phyloP scores from a whole-genome alignment of 2,888 invertebrate genomes.

The Eudemis profundana region DNA sequence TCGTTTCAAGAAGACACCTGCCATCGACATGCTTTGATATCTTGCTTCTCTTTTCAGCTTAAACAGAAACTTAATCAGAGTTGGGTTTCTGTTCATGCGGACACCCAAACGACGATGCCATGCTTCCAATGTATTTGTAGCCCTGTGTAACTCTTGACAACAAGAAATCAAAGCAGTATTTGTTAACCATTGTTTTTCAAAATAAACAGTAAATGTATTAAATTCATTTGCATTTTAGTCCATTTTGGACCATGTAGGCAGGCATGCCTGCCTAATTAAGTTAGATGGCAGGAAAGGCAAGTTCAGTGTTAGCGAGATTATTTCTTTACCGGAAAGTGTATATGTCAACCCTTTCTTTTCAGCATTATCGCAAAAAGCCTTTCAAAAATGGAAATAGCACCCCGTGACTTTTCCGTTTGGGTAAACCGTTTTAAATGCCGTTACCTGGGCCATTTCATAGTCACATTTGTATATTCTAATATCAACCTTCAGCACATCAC shows the following conservation, averaged over 20 bases:
- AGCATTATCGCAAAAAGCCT: slow-evolving; percentile 4
- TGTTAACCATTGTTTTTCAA: slow-evolving; percentile 4
- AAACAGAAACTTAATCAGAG: not conserved
- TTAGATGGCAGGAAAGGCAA: slow-evolving; percentile 4
- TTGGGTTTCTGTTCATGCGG: not conserved
- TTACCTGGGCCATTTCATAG: slow-evolving; percentile 7
- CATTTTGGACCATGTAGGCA: not conserved
- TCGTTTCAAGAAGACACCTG: slow-evolving; percentile 1
- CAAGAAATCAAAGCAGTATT: slow-evolving; percentile 6
- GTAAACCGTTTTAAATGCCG: not conserved
- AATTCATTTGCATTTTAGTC: not conserved
- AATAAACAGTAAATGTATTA: slow-evolving; percentile 1
- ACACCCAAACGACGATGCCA: not conserved
- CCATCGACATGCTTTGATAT: slow-evolving; percentile 1
- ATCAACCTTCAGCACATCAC: slow-evolving; percentile 1
- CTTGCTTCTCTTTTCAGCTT: not conserved
- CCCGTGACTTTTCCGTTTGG: not conserved
- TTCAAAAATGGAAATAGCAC: not conserved
- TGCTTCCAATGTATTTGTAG: not conserved
- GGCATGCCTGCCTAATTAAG: not conserved
- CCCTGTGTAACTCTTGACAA: not conserved
- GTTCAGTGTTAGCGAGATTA: slow-evolving; percentile 3
- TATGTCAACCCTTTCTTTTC: slow-evolving; percentile 1
- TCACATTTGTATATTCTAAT: slow-evolving; percentile 5
- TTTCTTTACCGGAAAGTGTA: slow-evolving; percentile 3